These are phyloP conservation scores for Danaus plexippus DNA, from an alignment of 1,140 invertebrate genomes.

Conservation along the genomic window DNA sequence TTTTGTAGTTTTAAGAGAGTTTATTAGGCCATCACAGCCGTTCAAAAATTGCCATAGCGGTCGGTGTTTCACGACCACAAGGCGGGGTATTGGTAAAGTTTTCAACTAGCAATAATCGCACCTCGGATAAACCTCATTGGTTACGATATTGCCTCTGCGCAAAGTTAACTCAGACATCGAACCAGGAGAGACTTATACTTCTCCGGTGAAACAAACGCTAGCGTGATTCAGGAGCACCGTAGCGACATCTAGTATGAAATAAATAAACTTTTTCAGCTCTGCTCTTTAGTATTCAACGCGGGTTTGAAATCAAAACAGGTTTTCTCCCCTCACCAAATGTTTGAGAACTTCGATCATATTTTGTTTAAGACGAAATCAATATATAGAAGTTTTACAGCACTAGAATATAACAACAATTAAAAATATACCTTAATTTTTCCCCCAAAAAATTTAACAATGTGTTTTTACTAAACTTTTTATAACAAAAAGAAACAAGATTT, in stretches of 20 bases:
- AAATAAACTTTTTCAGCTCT: slow-evolving; percentile 1
- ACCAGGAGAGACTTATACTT: slow-evolving; percentile 14
- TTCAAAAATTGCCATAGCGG: slow-evolving; percentile 91
- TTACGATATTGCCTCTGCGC: slow-evolving; percentile 88
- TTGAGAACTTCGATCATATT: no score
- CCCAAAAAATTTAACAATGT: no score
- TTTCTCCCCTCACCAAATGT: not conserved
- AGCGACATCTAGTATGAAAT: slow-evolving; percentile 24
- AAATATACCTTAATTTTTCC: no score
- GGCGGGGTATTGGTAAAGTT: slow-evolving; percentile 96
- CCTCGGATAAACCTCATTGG: slow-evolving; percentile 89
- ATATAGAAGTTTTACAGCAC: no score
- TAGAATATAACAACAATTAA: no score
- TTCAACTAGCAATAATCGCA: slow-evolving; percentile 93
- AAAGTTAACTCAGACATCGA: slow-evolving; percentile 69
- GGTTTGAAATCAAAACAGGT: slow-evolving; percentile 5
- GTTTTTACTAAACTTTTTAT: no score
- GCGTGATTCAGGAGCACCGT: slow-evolving; percentile 16
- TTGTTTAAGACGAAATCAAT: no score
- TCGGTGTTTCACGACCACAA: slow-evolving; percentile 92
- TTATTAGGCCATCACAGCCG: slow-evolving; percentile 63
- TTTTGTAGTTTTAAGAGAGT: not conserved
- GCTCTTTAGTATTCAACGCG: not conserved
- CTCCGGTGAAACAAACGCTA: slow-evolving; percentile 12
- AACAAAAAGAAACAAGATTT: not conserved